Percentiles rank a stretch among this genome's conserved stretches.
These are phyloP conservation scores for Stichodactyla helianthus DNA, from an alignment of 64 coral and sea anemone species.

Conservation along the genomic window DNA sequence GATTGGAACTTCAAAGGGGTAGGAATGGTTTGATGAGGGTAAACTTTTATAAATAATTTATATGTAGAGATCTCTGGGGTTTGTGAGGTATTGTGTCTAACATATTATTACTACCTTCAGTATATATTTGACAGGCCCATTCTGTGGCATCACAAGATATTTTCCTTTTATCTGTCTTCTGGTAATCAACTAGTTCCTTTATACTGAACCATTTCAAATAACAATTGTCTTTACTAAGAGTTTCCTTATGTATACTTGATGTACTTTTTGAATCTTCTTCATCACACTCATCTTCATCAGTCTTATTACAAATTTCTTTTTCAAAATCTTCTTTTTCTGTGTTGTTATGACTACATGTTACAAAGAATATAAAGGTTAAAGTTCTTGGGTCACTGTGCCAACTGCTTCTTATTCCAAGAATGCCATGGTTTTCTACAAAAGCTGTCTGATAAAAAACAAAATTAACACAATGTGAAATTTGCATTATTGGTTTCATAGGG, in stretches of 20 bases:
- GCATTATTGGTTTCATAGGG: too few relatives aligned
- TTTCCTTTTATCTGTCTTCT: not conserved
- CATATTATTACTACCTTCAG: not conserved
- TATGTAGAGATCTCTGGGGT: too few relatives aligned
- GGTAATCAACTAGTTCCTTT: not conserved
- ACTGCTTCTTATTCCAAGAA: slow-evolving; percentile 3
- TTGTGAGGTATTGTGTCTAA: not conserved
- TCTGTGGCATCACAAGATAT: not conserved
- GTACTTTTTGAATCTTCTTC: not conserved
- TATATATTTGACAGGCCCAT: not conserved
- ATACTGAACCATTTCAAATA: slow-evolving; percentile 1
- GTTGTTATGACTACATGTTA: not conserved
- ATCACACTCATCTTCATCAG: not conserved
- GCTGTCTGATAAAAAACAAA: not conserved
- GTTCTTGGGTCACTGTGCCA: not conserved
- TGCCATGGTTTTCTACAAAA: not conserved
- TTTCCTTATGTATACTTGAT: not conserved
- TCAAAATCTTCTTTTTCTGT: not conserved
- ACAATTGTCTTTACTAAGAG: not conserved
- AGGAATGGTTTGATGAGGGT: too few relatives aligned
- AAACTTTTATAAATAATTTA: too few relatives aligned
- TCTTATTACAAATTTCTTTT: not conserved
- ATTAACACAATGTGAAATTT: too few relatives aligned
- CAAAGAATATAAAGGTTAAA: not conserved
- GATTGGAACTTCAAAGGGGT: too few relatives aligned